Evolutionary conservation across 2,113 vertebrate genomes (phyloP).

Genomic region (Ahaetulla prasina): DNA sequence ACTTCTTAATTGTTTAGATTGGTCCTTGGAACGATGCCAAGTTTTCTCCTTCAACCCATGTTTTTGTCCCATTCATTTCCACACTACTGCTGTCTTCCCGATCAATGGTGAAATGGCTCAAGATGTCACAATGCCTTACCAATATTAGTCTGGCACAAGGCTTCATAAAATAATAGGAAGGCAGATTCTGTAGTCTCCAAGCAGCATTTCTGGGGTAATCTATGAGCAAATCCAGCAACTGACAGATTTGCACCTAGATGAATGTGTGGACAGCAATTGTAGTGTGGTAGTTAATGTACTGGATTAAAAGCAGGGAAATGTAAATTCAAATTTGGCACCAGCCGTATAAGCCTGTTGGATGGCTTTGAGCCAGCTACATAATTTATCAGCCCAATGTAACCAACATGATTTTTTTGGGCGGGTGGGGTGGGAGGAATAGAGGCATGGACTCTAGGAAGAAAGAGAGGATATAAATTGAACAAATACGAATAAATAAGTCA

Average conservation of each 20-base stretch:
- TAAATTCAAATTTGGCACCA: background rate
- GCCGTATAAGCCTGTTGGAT: background rate
- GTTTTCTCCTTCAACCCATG: background rate
- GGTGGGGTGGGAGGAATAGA: background rate
- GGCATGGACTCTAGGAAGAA: background rate
- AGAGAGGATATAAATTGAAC: background rate
- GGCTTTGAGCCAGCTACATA: background rate
- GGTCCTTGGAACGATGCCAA: background rate
- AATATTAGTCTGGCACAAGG: background rate
- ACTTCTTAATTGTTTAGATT: background rate
- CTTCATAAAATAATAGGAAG: background rate
- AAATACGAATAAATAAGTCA: background rate
- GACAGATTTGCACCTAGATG: background rate
- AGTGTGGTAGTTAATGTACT: background rate
- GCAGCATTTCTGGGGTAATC: background rate
- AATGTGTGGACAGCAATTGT: background rate
- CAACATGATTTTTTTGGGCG: background rate
- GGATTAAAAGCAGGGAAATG: background rate
- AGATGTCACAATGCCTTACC: background rate
- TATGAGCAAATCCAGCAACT: background rate
- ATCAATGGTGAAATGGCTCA: background rate
- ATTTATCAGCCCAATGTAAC: background rate
- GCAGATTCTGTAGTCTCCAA: background rate
- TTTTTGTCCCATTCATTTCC: background rate
- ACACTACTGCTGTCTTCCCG: background rate